Evolutionary conservation across 2,888 invertebrate species (phyloP), one percentile per base, ranked within the genome.

Genomic region (Hyles lineata): DNA sequence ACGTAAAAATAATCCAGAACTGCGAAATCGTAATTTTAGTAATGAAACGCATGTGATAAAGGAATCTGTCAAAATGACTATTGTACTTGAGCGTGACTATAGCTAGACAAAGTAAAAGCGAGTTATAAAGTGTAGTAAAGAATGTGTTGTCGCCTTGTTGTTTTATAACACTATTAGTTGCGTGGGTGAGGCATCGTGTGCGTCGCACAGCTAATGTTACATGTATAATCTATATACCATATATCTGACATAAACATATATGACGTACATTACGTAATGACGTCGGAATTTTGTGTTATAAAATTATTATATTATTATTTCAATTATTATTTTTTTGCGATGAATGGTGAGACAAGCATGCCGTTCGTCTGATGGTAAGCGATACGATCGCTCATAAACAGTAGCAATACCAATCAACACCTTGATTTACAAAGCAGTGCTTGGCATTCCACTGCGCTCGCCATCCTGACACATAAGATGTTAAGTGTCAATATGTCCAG

Each of bases 91-190:
- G 6, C 25, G 17, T 17, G 15, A 25, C 29, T 25, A 25, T 61
- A 23, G 0, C 19, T n/a, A 62, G 2, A n/a, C 32, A 11, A 25
- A 1, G n/a, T n/a, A 35, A 8, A 62, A n/a, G 19, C 32, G 35
- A 62, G 35, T 32, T 62, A 32, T 35, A 62, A 62, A 62, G 2
- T 62, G 61, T 23, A 67, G 67, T 50, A 50, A 67, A 67, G 43
- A 67, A 67, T 50, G 67, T 67, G 43, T 25, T 2, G 67, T 67
- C n/a, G 35, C 23, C 15, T 67, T 67, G 21, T 50, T 43, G 43
- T 67, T 67, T 67, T 23, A 67, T 67, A 67, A 23, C 23, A 43
- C 17, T 43, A 17, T 23, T 43, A 21, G 50, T 2, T 15, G 67
- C 67, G 67, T 50, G 67, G 67, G 67, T 17, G 67, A 15, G 5